These are phyloP conservation scores for Calephelis virginiensis DNA, from an alignment of 1,140 invertebrate species.

Conservation along the genomic window DNA sequence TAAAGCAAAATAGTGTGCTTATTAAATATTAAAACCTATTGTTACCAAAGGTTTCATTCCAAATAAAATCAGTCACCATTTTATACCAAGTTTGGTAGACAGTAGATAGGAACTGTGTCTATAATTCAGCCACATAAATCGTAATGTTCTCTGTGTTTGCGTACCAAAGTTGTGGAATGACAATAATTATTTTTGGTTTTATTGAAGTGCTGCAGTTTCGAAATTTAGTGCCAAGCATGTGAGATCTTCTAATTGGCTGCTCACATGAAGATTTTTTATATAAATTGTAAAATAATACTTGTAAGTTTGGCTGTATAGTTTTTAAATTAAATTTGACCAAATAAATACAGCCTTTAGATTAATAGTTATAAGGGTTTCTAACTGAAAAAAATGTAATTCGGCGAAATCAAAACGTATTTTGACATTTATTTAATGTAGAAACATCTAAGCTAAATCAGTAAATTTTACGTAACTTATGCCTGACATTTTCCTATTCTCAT, in stretches of 20 bases:
- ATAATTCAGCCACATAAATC: conserved; percentile 28
- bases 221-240: conserved; percentile 36
- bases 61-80: neutral
- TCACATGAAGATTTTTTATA: conserved; percentile 10
- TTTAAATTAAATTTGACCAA: neutral
- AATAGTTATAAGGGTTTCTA: no score
- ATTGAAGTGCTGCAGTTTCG: conserved; percentile 30
- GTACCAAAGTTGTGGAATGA: conserved; percentile 64
- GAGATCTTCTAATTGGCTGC: conserved; percentile 24
- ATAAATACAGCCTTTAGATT: no score
- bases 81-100: neutral
- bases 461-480: neutral
- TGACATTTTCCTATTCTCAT: no score
- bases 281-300: conserved; percentile 12
- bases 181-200: conserved; percentile 52
- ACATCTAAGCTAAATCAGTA: neutral
- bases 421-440: neutral
- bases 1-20: no score
- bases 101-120: conserved; percentile 3
- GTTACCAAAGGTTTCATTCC: neutral
- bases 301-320: conserved; percentile 16
- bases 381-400: no score
- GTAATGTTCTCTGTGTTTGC: conserved; percentile 21
- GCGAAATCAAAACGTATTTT: neutral
- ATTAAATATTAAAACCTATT: neutral